These are phyloP conservation scores for Latrodectus hesperus DNA, from an alignment of 2,888 invertebrate species.

Conservation along the genomic window DNA sequence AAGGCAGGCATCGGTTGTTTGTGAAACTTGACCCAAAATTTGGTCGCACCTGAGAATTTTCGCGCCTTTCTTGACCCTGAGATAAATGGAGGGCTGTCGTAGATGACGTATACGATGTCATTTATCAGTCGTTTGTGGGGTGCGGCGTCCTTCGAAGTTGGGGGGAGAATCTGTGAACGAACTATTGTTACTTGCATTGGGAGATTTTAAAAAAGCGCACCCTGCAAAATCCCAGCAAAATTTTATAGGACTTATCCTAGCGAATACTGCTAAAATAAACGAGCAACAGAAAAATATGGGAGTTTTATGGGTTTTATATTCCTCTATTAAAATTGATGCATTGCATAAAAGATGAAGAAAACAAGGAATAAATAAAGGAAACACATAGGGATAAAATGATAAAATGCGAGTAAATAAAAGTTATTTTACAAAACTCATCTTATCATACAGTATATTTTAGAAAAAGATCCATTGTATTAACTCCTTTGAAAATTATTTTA, in stretches of 20 bases:
- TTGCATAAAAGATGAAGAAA: too few species aligned
- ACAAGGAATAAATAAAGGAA: too few species aligned
- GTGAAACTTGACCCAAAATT: conserved; percentile 62
- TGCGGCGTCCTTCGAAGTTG: not conserved
- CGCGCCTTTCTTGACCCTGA: conserved; percentile 5
- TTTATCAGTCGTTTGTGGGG: conserved; percentile 22
- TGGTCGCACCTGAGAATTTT: conserved; percentile 54
- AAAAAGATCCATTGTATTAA: too few species aligned
- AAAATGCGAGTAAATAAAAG: too few species aligned
- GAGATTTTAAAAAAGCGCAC: not conserved
- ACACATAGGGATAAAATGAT: too few species aligned
- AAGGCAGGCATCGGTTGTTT: conserved; percentile 46
- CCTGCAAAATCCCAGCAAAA: not conserved
- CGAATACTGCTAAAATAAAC: conserved; percentile 12
- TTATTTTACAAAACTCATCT: too few species aligned
- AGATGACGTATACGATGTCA: conserved; percentile 10
- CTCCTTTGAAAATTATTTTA: too few species aligned
- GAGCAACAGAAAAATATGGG: not conserved
- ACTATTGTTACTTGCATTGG: too few species aligned
- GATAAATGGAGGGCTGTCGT: conserved; percentile 16
- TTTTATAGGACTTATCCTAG: not conserved
- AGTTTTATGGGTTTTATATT: too few species aligned
- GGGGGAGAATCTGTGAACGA: not conserved
- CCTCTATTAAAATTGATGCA: too few species aligned
- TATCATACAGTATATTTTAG: too few species aligned